Evolutionary conservation across 2,888 invertebrate genomes (phyloP), one percentile per base, ranked within the genome.

Genomic region (Acleris literana): DNA sequence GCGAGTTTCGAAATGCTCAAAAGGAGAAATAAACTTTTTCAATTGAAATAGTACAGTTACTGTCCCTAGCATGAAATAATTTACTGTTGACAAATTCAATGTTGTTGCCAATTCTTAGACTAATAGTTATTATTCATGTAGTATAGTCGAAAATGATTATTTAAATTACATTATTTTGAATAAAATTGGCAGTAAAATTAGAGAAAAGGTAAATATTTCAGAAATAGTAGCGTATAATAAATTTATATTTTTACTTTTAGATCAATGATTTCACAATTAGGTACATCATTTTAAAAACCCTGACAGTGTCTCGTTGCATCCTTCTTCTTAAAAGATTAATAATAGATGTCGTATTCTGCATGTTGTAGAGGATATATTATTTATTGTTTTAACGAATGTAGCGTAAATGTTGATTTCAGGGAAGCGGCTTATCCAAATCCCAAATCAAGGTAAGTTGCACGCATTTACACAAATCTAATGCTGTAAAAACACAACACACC

Each of bases 1-100:
- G 2, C 39, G 1, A 39, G 13, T 13, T 39, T 39, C 11, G 3
- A n/a, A 39, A 4, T 39, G 0, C 2, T 39, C 5, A 39, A 39
- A 17, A 13, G 3, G 6, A 7, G 6, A 17, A 33, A 16, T 1
- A 54, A 69, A 72, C 76, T 79, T 81, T 80, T 76, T 75, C 77
- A 79, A 79, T 71, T 57, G 68, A 73, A 74, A 72, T 76, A 74
- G 74, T 76, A 74, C 71, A 75, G 88, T 90, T 90, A 86, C 89
- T 90, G 90, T 90, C 88, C 88, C 87, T 76, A 80, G 90, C 91
- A 91, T 90, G 89, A 87, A 84, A 83, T 58, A 78, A 78, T 88
- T 72, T 90, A 88, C 89, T 85, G 88, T 88, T 84, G 81, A 87
- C 88, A 87, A 88, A 85, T 75, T 76, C 76, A 73, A 78, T 69